Evolutionary conservation across 2,797 vertebrate species (phyloP), one percentile per base, ranked within the genome.

Genomic region (Setipinna tenuifilis): DNA sequence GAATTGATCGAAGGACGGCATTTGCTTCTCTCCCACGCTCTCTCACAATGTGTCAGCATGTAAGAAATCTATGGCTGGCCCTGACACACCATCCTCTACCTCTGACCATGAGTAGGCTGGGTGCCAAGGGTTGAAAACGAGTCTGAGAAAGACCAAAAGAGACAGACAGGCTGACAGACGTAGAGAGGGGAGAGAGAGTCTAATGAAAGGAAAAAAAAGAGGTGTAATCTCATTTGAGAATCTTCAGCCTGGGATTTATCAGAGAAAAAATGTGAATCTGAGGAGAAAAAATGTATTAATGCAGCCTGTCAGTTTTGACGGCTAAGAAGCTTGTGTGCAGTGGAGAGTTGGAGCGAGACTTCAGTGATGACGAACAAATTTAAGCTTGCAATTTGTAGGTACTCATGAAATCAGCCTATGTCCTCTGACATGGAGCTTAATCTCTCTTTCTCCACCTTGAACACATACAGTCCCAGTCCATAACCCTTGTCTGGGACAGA

Each of bases 1-100:
- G 83, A 90, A 93, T 93, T 92, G 93, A 94, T 89, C 92, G 90
- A 91, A 89, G 86, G 91, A 71, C 90, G 89, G 23, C 84, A 31
- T 48, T 57, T 46, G 84, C 10, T 14, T 75, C 57, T 87, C 59
- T 88, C 84, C 87, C 85, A 87, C 58, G 83, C 85, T 86, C 25
- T 62, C 82, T 84, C 75, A 44, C 82, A 87, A 41, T 85, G 21
- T 85, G 86, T 61, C 16, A 48, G 54, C 35, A 48, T 61, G 28
- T 82, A 81, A 58, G 31, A 85, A 87, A 86, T 85, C 83, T 81
- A 41, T 84, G 91, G 89, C 90, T 93, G 86, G 83, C 88, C 91
- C 90, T 81, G 84, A 85, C 91, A 90, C 85, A 82, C 84, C 89
- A 89, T 87, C 88, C 88, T 84, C 87, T 82, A 89, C 88, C 89